Evolutionary conservation across 2,888 invertebrate species (phyloP), one percentile per base, ranked within the genome.

Genomic region (Euzophera pinguis): DNA sequence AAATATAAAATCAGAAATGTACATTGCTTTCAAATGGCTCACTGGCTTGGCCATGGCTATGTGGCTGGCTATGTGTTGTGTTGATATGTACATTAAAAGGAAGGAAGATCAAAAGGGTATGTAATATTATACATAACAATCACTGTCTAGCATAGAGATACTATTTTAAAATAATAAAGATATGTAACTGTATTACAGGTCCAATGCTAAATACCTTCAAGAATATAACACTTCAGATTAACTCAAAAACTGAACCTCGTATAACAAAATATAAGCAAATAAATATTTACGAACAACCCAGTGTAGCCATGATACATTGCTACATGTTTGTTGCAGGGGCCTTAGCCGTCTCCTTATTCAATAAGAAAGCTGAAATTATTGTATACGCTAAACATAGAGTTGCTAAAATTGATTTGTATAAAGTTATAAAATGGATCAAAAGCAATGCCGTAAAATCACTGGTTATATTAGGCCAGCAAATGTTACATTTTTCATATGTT

Each of bases 1-100:
- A 50, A 53, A 57, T 58, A 62, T 54, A 50, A 14, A 14, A 49
- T 10, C 32, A 39, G 58, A 56, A 61, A 87, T 90, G 89, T 89
- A 88, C 67, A 84, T 90, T 66, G 89, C 89, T 45, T 75, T 84
- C 50, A 87, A 75, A 73, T 90, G 87, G 87, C 74, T 90, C 10
- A 38, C 79, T 37, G 69, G 76, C 35, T 63, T 89, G 59, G 63
- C 74, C 29, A 52, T 81, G 5, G 56, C 62, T 22, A 82, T 86
- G 87, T 89, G 89, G 89, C 22, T 81, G 50, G 64, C 69, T 8
- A 72, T 82, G 64, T 87, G 87, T 57, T 55, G 61, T 45, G 50
- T 77, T 43, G 79, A 86, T 55, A 27, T 71, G 9, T 65, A 60
- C 55, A 35, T 71, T 38, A 69, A 60, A 52, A 57, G 47, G 49